phyloP scores from a whole-genome alignment of 37 sponge, comb jelly and placozoan species.

The Cliona cf. orientalis region DNA sequence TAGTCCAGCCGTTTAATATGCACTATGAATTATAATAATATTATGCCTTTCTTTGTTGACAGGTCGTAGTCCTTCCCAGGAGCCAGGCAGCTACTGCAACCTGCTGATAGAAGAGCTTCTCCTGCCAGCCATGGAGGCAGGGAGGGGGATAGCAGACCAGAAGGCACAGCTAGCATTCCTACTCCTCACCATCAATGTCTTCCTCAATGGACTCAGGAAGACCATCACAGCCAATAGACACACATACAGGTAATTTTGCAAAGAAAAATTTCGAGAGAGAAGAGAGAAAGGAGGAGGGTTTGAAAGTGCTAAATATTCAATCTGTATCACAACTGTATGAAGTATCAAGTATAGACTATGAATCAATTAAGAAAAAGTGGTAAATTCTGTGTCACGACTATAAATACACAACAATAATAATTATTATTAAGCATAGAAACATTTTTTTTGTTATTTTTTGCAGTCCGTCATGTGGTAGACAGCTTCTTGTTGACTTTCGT shows the following conservation, averaged over 20 bases:
- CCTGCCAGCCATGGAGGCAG: conserved; percentile 38
- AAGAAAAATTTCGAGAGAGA: too few species aligned
- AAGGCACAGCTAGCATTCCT: conserved; percentile 1
- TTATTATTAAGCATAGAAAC: too few species aligned
- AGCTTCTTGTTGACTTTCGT: conserved; percentile 39
- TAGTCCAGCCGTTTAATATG: too few species aligned
- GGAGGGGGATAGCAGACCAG: not conserved
- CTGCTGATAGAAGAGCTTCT: conserved; percentile 16
- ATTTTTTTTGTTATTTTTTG: not conserved
- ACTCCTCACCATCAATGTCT: not conserved
- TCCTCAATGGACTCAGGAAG: conserved; percentile 30
- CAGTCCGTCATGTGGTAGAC: conserved; percentile 32
- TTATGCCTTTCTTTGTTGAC: too few species aligned
- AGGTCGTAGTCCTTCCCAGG: too few species aligned
- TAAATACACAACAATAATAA: too few species aligned
- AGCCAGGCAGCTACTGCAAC: conserved; percentile 24
- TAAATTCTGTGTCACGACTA: too few species aligned
- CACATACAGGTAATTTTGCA: conserved; percentile 24
- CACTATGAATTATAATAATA: too few species aligned
- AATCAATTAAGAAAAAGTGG: too few species aligned
- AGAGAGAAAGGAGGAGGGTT: too few species aligned
- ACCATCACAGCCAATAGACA: conserved; percentile 22
- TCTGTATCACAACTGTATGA: too few species aligned
- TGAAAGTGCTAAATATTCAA: too few species aligned
- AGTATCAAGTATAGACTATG: not conserved